These are phyloP conservation scores for Sebastes taczanowskii DNA, from an alignment of 2,797 vertebrate genomes.

Conservation along the genomic window DNA sequence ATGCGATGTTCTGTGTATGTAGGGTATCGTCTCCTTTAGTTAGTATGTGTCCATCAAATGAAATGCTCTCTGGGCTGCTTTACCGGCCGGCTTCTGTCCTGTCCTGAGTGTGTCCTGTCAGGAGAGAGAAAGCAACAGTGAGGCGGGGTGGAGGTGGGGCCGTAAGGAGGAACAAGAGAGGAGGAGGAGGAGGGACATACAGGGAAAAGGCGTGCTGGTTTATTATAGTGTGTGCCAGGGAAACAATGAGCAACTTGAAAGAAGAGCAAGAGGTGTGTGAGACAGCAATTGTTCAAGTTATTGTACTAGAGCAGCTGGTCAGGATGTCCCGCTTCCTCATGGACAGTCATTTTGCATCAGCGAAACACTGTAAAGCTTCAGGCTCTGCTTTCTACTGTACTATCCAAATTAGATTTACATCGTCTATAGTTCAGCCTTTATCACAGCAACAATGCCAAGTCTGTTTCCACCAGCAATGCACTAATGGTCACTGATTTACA, in stretches of 20 bases:
- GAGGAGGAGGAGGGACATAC: slow-evolving; percentile 18
- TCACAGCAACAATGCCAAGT: slow-evolving; percentile 4
- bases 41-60: slow-evolving; percentile 29
- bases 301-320: not conserved
- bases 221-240: not conserved
- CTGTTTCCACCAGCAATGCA: slow-evolving; percentile 16
- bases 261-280: not conserved
- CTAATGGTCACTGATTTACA: slow-evolving; percentile 57
- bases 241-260: slow-evolving; percentile 5
- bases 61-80: slow-evolving; percentile 34
- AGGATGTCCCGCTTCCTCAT: slow-evolving; percentile 10
- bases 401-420: slow-evolving; percentile 28
- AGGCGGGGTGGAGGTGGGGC: slow-evolving; percentile 59
- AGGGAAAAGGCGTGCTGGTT: slow-evolving; percentile 35
- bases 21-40: not conserved
- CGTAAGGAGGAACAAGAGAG: not conserved
- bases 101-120: slow-evolving; percentile 61
- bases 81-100: slow-evolving; percentile 60
- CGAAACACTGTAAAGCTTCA: not conserved
- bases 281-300: not conserved
- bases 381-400: not conserved
- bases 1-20: not conserved
- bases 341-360: slow-evolving; percentile 48
- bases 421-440: slow-evolving; percentile 3
- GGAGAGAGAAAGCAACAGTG: slow-evolving; percentile 51